A percentile compares a stretch with the other conserved stretches of the same genome.
phyloP scores from a whole-genome alignment of 2,888 invertebrate genomes.

The Shargacucullia verbasci region DNA sequence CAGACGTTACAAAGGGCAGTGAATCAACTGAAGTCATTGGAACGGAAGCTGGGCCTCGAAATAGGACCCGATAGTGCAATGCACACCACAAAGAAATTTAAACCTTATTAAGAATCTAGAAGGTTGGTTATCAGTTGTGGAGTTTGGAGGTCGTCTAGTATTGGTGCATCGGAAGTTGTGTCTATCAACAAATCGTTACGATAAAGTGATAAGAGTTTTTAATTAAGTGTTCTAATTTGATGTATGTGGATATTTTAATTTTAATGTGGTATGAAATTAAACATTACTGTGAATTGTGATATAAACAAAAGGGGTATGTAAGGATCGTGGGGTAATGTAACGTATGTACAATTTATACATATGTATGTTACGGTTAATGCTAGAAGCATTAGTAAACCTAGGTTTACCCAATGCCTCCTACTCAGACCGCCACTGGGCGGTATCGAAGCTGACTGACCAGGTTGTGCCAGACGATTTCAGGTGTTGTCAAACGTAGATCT shows the following conservation, averaged over 20 bases:
- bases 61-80: conserved; percentile 48
- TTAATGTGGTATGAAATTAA: not conserved
- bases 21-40: conserved; percentile 71
- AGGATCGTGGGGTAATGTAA: too few species aligned
- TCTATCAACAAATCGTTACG: conserved; percentile 17
- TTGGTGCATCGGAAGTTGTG: conserved; percentile 47
- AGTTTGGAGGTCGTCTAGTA: not conserved
- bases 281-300: too few species aligned
- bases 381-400: too few species aligned
- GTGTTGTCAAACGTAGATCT: too few species aligned
- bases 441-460: too few species aligned
- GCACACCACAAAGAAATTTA: conserved; percentile 11
- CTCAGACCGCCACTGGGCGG: too few species aligned
- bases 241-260: conserved; percentile 22
- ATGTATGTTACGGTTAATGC: too few species aligned
- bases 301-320: too few species aligned
- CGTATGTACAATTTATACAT: too few species aligned
- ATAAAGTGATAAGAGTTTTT: conserved; percentile 28
- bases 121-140: conserved; percentile 8
- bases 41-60: conserved; percentile 72
- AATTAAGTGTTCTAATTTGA: conserved; percentile 31
- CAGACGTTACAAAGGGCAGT: conserved; percentile 55
- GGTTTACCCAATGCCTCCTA: too few species aligned
- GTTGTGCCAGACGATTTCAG: too few species aligned
- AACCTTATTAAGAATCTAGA: rapidly evolving